These are phyloP conservation scores for Clanis bilineata DNA, from an alignment of 2,888 invertebrate species.

Conservation along the genomic window DNA sequence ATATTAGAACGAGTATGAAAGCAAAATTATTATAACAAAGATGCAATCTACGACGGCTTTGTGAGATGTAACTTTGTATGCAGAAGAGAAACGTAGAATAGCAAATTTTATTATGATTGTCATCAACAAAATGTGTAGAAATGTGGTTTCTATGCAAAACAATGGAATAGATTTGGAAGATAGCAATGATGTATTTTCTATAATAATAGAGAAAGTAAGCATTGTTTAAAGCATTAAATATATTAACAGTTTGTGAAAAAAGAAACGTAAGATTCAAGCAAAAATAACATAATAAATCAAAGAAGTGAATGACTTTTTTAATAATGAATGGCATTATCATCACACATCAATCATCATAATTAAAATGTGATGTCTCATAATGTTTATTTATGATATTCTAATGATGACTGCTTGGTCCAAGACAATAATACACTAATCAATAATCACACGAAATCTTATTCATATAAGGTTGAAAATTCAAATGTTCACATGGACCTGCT, in stretches of 20 bases:
- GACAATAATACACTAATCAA: no score
- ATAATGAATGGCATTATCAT: background rate
- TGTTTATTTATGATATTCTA: no score
- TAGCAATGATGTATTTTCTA: background rate
- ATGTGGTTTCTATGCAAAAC: conserved; percentile 5
- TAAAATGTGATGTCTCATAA: no score
- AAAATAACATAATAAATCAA: background rate
- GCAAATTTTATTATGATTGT: conserved; percentile 6
- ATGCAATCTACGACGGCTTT: background rate
- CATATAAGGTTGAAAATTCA: no score
- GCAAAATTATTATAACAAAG: conserved; percentile 1
- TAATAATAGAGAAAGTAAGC: background rate
- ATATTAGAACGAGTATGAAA: background rate
- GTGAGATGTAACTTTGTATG: conserved; percentile 7
- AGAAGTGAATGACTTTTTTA: background rate
- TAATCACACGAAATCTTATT: no score
- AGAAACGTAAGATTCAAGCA: background rate
- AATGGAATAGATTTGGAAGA: background rate
- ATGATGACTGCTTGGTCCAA: no score
- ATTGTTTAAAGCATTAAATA: background rate
- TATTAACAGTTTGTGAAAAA: background rate
- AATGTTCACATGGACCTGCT: no score
- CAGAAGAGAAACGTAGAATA: conserved; percentile 1
- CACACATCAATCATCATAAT: background rate
- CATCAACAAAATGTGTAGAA: background rate